A percentile compares a stretch with the other conserved stretches of the same genome.
phyloP scores from a whole-genome alignment of 2,888 invertebrate species.

The Synergus laeviventris region DNA sequence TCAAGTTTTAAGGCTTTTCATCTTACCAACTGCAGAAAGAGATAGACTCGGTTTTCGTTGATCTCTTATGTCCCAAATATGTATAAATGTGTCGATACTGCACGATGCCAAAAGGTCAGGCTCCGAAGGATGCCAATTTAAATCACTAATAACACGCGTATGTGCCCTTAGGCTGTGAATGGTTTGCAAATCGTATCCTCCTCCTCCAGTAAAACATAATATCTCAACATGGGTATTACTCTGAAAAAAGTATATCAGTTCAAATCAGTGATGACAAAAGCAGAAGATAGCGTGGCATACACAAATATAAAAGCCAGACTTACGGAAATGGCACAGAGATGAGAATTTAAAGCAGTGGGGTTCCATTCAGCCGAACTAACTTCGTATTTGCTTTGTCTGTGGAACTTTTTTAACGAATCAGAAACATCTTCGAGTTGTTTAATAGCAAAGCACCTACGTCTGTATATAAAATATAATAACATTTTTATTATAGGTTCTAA shows the following conservation, averaged over 20 bases:
- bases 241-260: slow-evolving; percentile 76
- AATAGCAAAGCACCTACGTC: slow-evolving; percentile 87
- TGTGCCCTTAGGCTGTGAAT: slow-evolving; percentile 87
- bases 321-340: slow-evolving; percentile 93
- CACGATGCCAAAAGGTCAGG: slow-evolving; percentile 89
- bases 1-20: slow-evolving; percentile 26
- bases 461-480: slow-evolving; percentile 66
- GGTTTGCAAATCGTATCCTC: slow-evolving; percentile 81
- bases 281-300: background rate
- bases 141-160: slow-evolving; percentile 91
- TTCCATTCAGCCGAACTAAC: slow-evolving; percentile 96
- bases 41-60: slow-evolving; percentile 89
- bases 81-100: slow-evolving; percentile 95
- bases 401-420: slow-evolving; percentile 86
- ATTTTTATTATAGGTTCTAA: background rate
- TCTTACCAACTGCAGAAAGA: slow-evolving; percentile 90
- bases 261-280: background rate
- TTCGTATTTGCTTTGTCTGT: slow-evolving; percentile 94
- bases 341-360: slow-evolving; percentile 85
- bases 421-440: slow-evolving; percentile 85
- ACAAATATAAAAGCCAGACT: slow-evolving; percentile 62
- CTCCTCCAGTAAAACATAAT: slow-evolving; percentile 85
- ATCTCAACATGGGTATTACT: slow-evolving; percentile 93
- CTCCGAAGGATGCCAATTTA: slow-evolving; percentile 93
- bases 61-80: slow-evolving; percentile 95